Evolutionary conservation across 2,113 vertebrate genomes (phyloP).

Genomic region (Nothoprocta pentlandii): DNA sequence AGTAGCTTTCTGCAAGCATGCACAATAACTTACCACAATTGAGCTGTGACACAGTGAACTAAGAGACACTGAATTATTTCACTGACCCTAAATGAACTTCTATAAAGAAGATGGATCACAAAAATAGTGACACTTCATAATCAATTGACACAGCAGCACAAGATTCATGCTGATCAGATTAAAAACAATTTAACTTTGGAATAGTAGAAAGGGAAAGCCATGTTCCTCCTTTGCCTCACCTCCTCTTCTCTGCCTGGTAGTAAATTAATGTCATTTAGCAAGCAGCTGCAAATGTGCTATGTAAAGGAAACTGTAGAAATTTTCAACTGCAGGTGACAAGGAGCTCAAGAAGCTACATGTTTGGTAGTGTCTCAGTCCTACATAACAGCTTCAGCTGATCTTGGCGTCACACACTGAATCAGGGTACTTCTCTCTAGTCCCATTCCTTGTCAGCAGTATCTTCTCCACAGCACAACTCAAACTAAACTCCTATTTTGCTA

Average conservation of each 20-base stretch:
- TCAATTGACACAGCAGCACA: background rate
- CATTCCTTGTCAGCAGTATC: background rate
- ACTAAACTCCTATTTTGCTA: background rate
- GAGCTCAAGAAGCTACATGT: background rate
- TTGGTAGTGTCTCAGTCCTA: background rate
- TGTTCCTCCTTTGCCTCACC: background rate
- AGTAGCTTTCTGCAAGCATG: background rate
- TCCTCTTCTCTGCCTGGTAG: background rate
- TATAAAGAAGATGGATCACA: background rate
- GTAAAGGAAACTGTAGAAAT: background rate
- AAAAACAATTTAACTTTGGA: background rate
- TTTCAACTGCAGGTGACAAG: background rate
- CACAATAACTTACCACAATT: background rate
- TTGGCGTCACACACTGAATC: background rate
- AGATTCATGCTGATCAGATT: background rate
- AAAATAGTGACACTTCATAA: background rate
- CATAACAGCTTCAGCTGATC: background rate
- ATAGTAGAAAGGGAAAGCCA: background rate
- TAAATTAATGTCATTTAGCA: background rate
- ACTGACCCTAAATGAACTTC: background rate
- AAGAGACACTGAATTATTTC: background rate
- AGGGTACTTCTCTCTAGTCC: background rate
- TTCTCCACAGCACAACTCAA: background rate
- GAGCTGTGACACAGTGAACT: background rate
- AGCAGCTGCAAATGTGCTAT: fast-evolving